A percentile compares a stretch with the other conserved stretches of the same genome.
Evolutionary conservation across 2,113 vertebrate species (phyloP).

Genomic region (Alaudala cheleensis): DNA sequence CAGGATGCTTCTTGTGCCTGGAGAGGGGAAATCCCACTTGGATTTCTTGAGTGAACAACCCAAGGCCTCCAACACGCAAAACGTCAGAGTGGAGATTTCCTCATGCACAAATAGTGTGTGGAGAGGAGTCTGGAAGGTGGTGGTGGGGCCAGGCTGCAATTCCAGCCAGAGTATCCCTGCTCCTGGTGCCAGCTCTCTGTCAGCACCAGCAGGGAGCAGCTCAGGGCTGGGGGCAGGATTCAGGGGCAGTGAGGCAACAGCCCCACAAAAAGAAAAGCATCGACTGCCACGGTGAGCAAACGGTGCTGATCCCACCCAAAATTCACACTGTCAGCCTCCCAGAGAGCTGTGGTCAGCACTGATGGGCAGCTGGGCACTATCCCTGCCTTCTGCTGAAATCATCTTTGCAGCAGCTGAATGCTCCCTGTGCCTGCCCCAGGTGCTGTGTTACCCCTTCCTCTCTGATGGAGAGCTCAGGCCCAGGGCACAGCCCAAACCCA

Average conservation of each 20-base stretch:
- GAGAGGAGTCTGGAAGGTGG: fast-evolving
- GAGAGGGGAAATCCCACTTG: neutral
- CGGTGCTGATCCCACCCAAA: neutral
- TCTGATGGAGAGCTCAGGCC: neutral
- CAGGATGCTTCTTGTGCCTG: neutral
- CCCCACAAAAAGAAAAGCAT: neutral
- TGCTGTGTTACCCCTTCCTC: neutral
- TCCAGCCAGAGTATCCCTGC: neutral
- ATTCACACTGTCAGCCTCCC: neutral
- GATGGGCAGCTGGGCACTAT: neutral
- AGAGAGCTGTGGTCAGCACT: neutral
- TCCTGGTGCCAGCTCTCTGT: neutral
- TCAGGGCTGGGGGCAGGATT: neutral
- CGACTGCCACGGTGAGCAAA: neutral
- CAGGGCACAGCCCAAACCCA: neutral
- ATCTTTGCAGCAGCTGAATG: neutral
- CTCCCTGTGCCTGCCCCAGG: neutral
- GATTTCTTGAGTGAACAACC: neutral
- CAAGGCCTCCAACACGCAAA: neutral
- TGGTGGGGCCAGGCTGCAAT: neutral
- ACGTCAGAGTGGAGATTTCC: neutral
- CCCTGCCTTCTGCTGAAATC: neutral
- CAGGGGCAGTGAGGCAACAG: neutral
- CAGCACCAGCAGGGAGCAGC: neutral
- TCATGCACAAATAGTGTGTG: neutral